Evolutionary conservation across 2,797 vertebrate species (phyloP).

Genomic region (Dromococcyx pavoninus): DNA sequence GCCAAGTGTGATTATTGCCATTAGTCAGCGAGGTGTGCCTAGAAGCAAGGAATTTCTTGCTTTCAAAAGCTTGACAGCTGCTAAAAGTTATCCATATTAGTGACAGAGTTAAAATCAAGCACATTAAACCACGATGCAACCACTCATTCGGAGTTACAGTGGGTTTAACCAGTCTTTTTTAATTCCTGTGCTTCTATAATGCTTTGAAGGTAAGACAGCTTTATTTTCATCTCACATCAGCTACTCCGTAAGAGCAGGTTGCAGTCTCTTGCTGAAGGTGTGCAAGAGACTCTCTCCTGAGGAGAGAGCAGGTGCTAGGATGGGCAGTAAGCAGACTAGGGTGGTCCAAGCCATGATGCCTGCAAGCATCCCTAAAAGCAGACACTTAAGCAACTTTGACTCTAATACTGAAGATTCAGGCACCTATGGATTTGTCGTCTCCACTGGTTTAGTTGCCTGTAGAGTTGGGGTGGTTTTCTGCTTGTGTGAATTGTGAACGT

Average conservation of each 20-base stretch:
- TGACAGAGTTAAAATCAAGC: neutral
- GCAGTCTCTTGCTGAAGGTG: neutral
- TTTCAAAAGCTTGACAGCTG: neutral
- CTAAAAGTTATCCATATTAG: neutral
- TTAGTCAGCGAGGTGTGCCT: neutral
- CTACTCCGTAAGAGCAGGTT: neutral
- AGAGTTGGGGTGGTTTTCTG: neutral
- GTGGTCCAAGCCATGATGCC: fast-evolving
- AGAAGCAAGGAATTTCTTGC: neutral
- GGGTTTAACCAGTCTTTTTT: neutral
- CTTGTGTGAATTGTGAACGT: neutral
- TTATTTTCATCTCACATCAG: neutral
- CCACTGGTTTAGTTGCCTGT: neutral
- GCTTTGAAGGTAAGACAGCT: neutral
- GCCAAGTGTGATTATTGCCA: neutral
- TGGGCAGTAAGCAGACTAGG: neutral
- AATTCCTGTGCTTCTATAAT: neutral
- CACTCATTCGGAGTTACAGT: neutral
- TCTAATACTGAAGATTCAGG: neutral
- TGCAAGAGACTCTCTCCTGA: neutral
- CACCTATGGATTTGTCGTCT: neutral
- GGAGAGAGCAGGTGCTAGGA: neutral
- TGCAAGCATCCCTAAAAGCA: neutral
- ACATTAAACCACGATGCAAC: neutral
- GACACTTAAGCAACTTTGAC: neutral